Percentiles rank a stretch among this genome's conserved stretches.
Conservation (phyloP, 2,113 vertebrate species). For the Nyctereutes procyonoides region DNA sequence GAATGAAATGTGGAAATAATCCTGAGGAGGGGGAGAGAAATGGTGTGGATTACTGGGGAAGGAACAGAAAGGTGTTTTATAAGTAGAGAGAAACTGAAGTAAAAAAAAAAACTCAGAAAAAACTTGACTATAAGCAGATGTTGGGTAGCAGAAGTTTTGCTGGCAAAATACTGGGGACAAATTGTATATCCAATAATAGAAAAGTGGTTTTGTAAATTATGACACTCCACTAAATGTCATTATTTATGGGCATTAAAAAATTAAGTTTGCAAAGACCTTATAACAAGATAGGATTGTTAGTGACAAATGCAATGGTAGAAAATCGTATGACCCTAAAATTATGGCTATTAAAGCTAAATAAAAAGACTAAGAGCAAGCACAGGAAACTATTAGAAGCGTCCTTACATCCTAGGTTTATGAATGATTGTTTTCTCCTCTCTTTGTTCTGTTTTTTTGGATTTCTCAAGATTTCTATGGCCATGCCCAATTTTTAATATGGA, state of each 20-base stretch:
- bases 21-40: background rate
- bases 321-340: background rate
- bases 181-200: background rate
- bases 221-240: background rate
- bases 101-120: background rate
- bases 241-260: background rate
- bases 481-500: background rate
- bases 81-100: background rate
- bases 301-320: background rate
- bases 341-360: background rate
- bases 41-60: background rate
- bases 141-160: background rate
- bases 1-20: background rate
- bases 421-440: background rate
- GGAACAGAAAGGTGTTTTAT: background rate
- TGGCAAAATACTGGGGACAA: background rate
- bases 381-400: background rate
- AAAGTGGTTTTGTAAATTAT: background rate
- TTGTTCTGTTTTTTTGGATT: background rate
- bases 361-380: background rate
- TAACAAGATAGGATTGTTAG: background rate
- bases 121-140: background rate
- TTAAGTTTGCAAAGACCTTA: background rate
- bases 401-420: background rate
- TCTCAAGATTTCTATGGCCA: background rate